Evolutionary conservation across 2,888 invertebrate genomes (phyloP).

Genomic region (Diogma glabrata): DNA sequence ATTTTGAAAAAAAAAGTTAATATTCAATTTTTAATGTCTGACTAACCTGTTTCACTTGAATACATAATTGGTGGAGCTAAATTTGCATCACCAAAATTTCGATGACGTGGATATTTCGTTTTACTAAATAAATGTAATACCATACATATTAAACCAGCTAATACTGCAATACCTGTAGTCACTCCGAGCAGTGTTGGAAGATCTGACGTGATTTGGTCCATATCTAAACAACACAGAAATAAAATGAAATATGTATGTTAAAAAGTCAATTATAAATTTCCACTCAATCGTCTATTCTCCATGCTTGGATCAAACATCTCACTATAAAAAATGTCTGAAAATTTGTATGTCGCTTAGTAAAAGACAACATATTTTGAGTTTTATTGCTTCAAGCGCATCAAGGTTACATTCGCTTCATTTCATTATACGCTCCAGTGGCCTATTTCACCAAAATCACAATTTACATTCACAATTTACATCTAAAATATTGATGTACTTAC

Average conservation of each 20-base stretch:
- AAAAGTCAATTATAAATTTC: conserved; percentile 4
- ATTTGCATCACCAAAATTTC: conserved; percentile 72
- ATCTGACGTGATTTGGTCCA: conserved; percentile 72
- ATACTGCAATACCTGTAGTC: conserved; percentile 71
- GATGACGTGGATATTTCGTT: conserved; percentile 48
- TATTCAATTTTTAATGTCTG: conserved; percentile 22
- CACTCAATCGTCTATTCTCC: no score
- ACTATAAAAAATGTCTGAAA: no score
- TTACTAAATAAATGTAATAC: conserved; percentile 71
- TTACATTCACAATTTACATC: no score
- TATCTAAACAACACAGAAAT: conserved; percentile 57
- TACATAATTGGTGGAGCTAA: conserved; percentile 75
- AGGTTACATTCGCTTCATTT: no score
- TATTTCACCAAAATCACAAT: no score
- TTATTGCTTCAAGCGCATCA: no score
- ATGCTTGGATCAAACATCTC: no score
- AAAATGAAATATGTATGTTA: no score
- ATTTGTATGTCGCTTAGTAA: no score
- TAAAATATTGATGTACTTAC: no score
- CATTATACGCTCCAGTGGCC: no score
- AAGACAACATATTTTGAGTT: no score
- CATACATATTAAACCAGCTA: conserved; percentile 79
- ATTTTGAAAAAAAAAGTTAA: conserved; percentile 27
- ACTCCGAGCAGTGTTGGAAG: conserved; percentile 78
- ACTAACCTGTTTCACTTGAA: conserved; percentile 70